Base-by-base conservation (phyloP, 2,888 invertebrate species). In the Agonum fuliginosum region DNA sequence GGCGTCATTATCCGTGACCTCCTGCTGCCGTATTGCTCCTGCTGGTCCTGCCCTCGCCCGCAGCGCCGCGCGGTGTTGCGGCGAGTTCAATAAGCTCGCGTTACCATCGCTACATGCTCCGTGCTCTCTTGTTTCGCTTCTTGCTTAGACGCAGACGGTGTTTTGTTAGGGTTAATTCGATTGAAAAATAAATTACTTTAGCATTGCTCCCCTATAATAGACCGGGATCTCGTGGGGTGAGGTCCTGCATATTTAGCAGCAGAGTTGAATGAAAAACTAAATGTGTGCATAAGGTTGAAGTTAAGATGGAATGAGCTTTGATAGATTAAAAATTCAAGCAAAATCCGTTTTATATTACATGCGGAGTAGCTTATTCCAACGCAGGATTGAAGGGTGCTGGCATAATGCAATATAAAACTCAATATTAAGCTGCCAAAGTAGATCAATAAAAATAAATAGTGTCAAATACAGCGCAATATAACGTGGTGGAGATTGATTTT, bases 151-250 rank as follows among this genome's bases (percentile, higher is more conserved):
- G 37, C 67, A 12, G 34, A 37, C 37, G 14, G 51, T 73, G 73
- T 73, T 73, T 73, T 73, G 73, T 80, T 80, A 79, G 80, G 79
- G 80, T 80, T 80, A 80, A 80, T 80, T 80, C 80, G 79, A 80
- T 80, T 80, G 79, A 80, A 80, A 80, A 80, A 79, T 80, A 79
- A 80, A 80, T 80, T 80, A 80, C 79, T 80, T 79, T 80, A 80
- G 74, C 80, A 78, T 75, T 72, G 73, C 58, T 43, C 72, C 79
- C 78, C 41, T 48, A 30, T 62, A 62, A 62, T 62, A 27, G 58
- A 62, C 30, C 58, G 27, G n/a, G n/a, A n/a, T n/a, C n/a, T n/a
- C n/a, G n/a, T 27, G 8, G 58, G 58, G 30, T n/a, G 27, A 27
- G 58, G 58, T 27, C 30, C 8, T 62, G 58, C 58, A 62, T 62